These are phyloP conservation scores for Trachemys scripta DNA, from an alignment of 2,113 vertebrate genomes.

Conservation along the genomic window DNA sequence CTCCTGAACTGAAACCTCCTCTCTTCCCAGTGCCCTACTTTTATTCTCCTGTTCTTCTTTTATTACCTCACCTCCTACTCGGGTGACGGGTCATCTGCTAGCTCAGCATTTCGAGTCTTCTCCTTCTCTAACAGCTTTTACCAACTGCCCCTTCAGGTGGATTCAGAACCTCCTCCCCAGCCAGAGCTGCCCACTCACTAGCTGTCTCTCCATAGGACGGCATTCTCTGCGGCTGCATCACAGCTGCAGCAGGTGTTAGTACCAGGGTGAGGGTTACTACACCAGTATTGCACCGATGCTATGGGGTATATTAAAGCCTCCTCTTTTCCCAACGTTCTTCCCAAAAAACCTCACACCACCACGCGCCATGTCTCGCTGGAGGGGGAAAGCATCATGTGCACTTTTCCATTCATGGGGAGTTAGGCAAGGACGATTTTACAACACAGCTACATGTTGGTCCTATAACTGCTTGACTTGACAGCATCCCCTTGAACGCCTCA, in stretches of 20 bases:
- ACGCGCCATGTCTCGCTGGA: not conserved
- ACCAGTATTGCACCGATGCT: not conserved
- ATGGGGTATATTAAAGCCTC: not conserved
- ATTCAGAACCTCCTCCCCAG: not conserved
- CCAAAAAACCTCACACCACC: not conserved
- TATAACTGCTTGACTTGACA: not conserved
- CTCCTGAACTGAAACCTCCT: not conserved
- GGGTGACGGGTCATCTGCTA: not conserved
- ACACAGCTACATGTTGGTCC: rapidly evolving
- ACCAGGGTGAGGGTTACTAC: not conserved
- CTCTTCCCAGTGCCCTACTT: not conserved
- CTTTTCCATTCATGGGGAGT: not conserved
- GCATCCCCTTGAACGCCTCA: not conserved
- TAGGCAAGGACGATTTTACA: not conserved
- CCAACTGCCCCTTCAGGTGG: not conserved
- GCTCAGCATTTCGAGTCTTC: not conserved
- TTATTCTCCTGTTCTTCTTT: not conserved
- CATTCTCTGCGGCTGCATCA: not conserved
- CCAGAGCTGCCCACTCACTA: not conserved
- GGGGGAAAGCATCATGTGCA: not conserved
- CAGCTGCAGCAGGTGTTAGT: not conserved
- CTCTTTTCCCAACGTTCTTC: not conserved
- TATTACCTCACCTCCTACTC: not conserved
- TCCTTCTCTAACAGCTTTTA: not conserved
- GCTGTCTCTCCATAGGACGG: not conserved